Percentiles rank a stretch among this genome's conserved stretches.
These are phyloP conservation scores for Drosophila infuscata DNA, from an alignment of 2,888 invertebrate species.

Conservation along the genomic window DNA sequence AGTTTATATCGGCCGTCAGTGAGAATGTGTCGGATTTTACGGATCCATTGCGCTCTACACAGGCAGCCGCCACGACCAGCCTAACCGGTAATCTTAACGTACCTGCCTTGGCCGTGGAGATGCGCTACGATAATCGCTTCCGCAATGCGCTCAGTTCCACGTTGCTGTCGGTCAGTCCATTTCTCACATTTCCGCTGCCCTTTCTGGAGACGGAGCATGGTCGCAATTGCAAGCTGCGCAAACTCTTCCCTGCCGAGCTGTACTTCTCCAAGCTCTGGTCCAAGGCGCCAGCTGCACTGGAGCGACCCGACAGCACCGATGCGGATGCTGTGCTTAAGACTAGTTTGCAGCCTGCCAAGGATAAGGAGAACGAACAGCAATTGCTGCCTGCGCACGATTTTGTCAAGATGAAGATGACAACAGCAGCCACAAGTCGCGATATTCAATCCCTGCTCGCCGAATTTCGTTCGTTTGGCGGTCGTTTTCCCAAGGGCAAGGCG, in stretches of 20 bases:
- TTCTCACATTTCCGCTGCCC: constrained; percentile 93
- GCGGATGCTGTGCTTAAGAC: constrained; percentile 39
- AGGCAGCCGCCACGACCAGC: constrained; percentile 83
- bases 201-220: constrained; percentile 95
- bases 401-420: constrained; percentile 89
- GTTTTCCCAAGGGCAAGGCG: constrained; percentile 85
- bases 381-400: constrained; percentile 90
- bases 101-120: constrained; percentile 85
- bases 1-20: constrained; percentile 86
- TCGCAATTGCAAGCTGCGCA: constrained; percentile 89
- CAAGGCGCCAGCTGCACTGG: constrained; percentile 35
- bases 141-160: constrained; percentile 91
- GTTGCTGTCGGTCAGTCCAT: constrained; percentile 94
- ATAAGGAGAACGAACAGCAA: constrained; percentile 63
- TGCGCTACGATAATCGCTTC: constrained; percentile 89
- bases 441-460: constrained; percentile 92
- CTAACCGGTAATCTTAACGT: constrained; percentile 77
- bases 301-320: constrained; percentile 74
- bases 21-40: constrained; percentile 89
- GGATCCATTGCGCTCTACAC: constrained; percentile 90
- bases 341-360: constrained; percentile 24
- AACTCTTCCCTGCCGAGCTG: constrained; percentile 90
- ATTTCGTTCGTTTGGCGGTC: constrained; percentile 94
- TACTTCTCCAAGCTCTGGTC: constrained; percentile 89
- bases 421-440: constrained; percentile 88